Evolutionary conservation across 2,888 invertebrate species (phyloP).

Genomic region (Lasioglossum marginatum): DNA sequence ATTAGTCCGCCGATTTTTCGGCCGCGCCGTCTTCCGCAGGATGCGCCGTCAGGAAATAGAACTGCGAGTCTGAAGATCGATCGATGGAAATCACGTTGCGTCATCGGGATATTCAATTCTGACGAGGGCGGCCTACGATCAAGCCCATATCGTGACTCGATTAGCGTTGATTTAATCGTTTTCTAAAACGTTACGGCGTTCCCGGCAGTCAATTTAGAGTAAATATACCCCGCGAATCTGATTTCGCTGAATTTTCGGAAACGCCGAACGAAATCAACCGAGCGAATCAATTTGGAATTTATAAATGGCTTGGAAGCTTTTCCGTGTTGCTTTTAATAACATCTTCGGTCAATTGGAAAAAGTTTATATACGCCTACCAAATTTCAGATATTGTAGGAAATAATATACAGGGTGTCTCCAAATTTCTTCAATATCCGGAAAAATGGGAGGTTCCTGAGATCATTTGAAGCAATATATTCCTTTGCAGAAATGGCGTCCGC

Average conservation of each 20-base stretch:
- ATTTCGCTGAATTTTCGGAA: not conserved
- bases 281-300: not conserved
- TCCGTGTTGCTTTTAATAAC: not conserved
- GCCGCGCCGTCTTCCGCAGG: not conserved
- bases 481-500: too few species aligned
- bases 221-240: not conserved
- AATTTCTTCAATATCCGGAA: too few species aligned
- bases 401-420: too few species aligned
- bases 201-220: not conserved
- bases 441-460: too few species aligned
- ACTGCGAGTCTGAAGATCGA: not conserved
- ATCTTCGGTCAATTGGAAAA: not conserved
- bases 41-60: not conserved
- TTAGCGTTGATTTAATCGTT: conserved; percentile 22
- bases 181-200: not conserved
- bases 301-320: not conserved
- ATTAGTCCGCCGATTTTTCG: conserved; percentile 33
- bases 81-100: conserved; percentile 10
- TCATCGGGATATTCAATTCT: not conserved
- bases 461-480: too few species aligned
- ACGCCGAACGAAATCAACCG: not conserved
- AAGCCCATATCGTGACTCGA: conserved; percentile 10
- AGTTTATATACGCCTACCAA: not conserved
- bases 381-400: not conserved
- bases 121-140: not conserved